Base-by-base conservation (phyloP, 2,888 invertebrate species). In the Microchrysa polita region DNA sequence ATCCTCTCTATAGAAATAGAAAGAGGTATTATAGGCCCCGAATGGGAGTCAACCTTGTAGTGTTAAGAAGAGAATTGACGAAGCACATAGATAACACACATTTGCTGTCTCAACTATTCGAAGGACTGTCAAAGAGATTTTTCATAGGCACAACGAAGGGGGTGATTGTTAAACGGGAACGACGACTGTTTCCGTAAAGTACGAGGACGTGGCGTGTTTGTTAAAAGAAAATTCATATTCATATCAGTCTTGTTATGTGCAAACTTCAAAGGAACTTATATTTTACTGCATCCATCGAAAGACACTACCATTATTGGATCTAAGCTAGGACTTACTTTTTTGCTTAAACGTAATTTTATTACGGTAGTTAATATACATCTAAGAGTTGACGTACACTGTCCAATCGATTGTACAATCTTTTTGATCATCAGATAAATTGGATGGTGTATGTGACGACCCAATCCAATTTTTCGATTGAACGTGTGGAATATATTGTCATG, bases 211-310 rank as follows among this genome's bases (percentile, higher is more conserved):
- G n/a, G 60, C 55, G 60, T 40, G 72, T 57, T 71, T 67, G 53
- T 72, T 72, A 27, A 48, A 73, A 63, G 55, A 67, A 63, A 73
- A 67, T 75, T 75, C 75, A 75, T 75, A 73, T 73, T 75, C 75
- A 75, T 75, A 73, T 69, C 57, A 72, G 75, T 72, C 72, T 72
- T 63, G 73, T 73, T 73, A 69, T 63, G 61, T 72, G 61, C 48
- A 74, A 72, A 72, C 74, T 67, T 75, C 75, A 75, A 75, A 75
- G 74, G 69, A 72, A 75, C 72, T 75, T 75, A 75, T 61, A 75
- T 75, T 75, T 67, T 72, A 73, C 73, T 73, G 65, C 23, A 69
- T 55, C 34, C 69, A 23, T 69, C 57, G 55, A 16, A 55, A n/a
- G n/a, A n/a, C n/a, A n/a, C n/a, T n/a, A n/a, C n/a, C n/a, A n/a